Percentiles rank a stretch among this genome's conserved stretches.
Evolutionary conservation across 2,888 invertebrate genomes (phyloP).

Genomic region (Drosophila histrio): DNA sequence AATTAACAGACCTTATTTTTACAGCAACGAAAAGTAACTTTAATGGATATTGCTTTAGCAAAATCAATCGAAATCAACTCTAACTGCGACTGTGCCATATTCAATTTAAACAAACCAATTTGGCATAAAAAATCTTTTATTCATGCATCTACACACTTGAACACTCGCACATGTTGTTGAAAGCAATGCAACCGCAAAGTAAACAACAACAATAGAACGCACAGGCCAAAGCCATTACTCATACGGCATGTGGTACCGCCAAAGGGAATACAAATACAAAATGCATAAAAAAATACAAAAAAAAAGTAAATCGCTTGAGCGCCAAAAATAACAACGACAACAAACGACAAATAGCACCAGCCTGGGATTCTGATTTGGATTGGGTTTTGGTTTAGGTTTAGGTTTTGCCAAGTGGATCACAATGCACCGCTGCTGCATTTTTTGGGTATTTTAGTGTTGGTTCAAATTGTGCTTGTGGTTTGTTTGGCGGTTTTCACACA

Average conservation of each 20-base stretch:
- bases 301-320: conserved; percentile 58
- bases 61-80: not conserved
- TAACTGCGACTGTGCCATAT: conserved; percentile 36
- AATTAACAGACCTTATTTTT: not conserved
- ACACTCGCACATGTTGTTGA: conserved; percentile 35
- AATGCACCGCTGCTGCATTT: conserved; percentile 30
- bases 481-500: not conserved
- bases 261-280: conserved; percentile 74
- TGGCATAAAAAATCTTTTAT: conserved; percentile 41
- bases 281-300: conserved; percentile 41
- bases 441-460: conserved; percentile 16
- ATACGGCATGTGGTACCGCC: conserved; percentile 75
- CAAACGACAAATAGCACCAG: conserved; percentile 12
- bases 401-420: conserved; percentile 75
- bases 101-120: conserved; percentile 77
- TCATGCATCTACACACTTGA: conserved; percentile 22
- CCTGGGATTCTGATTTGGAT: conserved; percentile 36
- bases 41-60: not conserved
- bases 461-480: conserved; percentile 17
- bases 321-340: conserved; percentile 58
- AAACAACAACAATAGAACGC: conserved; percentile 62
- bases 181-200: conserved; percentile 72
- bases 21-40: not conserved
- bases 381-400: conserved; percentile 40
- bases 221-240: conserved; percentile 73